phyloP scores from a whole-genome alignment of 2,797 vertebrate species.

The Arnoldichthys spilopterus region DNA sequence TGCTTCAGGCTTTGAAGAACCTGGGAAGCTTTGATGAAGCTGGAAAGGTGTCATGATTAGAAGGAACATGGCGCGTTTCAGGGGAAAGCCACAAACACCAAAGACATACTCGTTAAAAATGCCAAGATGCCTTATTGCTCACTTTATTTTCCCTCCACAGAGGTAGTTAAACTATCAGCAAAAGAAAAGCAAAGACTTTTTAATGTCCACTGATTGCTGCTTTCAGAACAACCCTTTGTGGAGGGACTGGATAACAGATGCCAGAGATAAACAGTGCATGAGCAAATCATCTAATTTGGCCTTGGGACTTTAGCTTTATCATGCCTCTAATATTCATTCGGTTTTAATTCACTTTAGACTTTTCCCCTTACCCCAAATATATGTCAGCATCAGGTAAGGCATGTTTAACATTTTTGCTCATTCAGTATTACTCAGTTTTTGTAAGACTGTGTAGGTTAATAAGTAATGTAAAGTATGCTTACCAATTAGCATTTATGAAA shows the following conservation, averaged over 20 bases:
- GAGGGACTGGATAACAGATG: background rate
- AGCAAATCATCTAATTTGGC: background rate
- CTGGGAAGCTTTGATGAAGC: constrained; percentile 11
- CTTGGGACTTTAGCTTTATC: background rate
- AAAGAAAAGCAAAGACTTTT: background rate
- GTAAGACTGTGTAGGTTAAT: background rate
- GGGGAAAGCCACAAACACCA: background rate
- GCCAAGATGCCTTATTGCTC: background rate
- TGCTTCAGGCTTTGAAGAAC: constrained; percentile 7
- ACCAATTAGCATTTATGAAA: no score
- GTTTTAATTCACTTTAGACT: no score
- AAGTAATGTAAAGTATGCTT: background rate
- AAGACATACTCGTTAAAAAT: background rate
- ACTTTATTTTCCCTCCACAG: background rate
- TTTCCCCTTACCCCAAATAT: background rate
- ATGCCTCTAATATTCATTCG: background rate
- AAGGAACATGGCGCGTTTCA: background rate
- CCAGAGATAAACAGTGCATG: background rate
- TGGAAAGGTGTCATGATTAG: constrained; percentile 17
- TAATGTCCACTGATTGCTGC: background rate
- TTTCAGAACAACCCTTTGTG: background rate
- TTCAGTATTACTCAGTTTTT: background rate
- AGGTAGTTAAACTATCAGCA: background rate
- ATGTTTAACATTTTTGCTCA: background rate
- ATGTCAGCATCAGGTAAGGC: background rate